Base-by-base conservation (phyloP, 1,140 invertebrate genomes). In the Papilio machaon region DNA sequence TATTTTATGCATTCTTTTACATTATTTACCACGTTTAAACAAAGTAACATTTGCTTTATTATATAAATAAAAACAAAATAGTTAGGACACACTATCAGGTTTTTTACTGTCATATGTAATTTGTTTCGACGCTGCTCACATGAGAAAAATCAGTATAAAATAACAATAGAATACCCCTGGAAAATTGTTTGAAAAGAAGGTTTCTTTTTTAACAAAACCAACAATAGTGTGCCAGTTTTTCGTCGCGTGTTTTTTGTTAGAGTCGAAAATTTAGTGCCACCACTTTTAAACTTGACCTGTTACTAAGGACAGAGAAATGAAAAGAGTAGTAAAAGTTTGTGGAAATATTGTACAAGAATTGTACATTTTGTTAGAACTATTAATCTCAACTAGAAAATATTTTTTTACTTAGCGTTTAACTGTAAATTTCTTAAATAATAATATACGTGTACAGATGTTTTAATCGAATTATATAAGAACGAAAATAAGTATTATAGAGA, bases 241-340 rank as follows among this genome's bases (percentile, higher is more conserved):
- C 82, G 84, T 76, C 80, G 85, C 85, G 75, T 82, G 83, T 87
- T 90, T 90, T 86, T 88, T 80, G 85, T 76, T 82, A 64, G 85
- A 88, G 84, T 85, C 81, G 83, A 87, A 89, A 89, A 90, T 90
- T 90, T 89, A 88, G 87, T 90, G 87, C 85, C 83, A 87, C 87
- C 86, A 85, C 86, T 88, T 87, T 90, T 87, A 89, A 90, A 90
- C 88, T 90, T 90, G 85, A 90, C 88, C 87, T 85, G 86, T 79
- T 87, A 83, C 74, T 52, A 17, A 54, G 79, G 80, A 84, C 81
- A 85, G 46, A 35, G 79, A 67, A 74, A 43, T 17, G 82, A 54
- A 78, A 85, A 80, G 85, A 89, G 84, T 54, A 46, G 81, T 46
- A 54, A 82, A 79, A 80, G 73, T 73, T 75, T 75, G 19, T 82